Base-by-base conservation (phyloP, 2,888 invertebrate genomes). In the Helleia helle region DNA sequence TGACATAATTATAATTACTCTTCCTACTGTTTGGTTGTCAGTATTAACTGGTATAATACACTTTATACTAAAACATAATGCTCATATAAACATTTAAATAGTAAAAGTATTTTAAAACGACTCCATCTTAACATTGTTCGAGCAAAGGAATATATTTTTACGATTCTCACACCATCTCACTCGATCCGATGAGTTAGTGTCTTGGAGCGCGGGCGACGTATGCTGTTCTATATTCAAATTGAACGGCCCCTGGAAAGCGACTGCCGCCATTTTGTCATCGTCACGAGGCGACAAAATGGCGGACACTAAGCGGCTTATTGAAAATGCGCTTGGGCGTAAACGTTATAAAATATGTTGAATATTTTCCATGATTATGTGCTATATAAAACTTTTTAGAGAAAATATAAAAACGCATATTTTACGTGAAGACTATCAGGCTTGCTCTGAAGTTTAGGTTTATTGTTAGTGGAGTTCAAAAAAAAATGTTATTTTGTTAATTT, bases 201-300 rank as follows among this genome's bases (percentile, higher is more conserved):
- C 71, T 58, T 58, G 64, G 74, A 70, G 71, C 77, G 70, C 72
- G 66, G 66, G 76, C 71, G 79, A 81, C 81, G 81, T 81, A 81
- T 81, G 81, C 80, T 81, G 77, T 68, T 80, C 76, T 80, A 80
- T 81, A 81, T 81, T 81, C 81, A 81, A 81, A 81, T 81, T 80
- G 77, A 76, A 81, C 71, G 67, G 61, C 65, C 62, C 59, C 62
- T 55, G 56, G 61, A 65, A 63, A 62, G 54, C 64, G 70, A 70
- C 67, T 65, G 67, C 59, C 71, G 76, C 79, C 80, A 80, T 81
- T 80, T 79, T 80, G 76, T 72, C 65, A 70, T 73, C 67, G 67
- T 72, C 74, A 47, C 52, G 54, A 48, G 53, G 48, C 54, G 51
- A 61, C 65, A 68, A 77, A 75, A 76, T 75, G 77, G 77, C 76